Evolutionary conservation across 2,888 invertebrate genomes (phyloP).

Genomic region (Brenthis daphne): DNA sequence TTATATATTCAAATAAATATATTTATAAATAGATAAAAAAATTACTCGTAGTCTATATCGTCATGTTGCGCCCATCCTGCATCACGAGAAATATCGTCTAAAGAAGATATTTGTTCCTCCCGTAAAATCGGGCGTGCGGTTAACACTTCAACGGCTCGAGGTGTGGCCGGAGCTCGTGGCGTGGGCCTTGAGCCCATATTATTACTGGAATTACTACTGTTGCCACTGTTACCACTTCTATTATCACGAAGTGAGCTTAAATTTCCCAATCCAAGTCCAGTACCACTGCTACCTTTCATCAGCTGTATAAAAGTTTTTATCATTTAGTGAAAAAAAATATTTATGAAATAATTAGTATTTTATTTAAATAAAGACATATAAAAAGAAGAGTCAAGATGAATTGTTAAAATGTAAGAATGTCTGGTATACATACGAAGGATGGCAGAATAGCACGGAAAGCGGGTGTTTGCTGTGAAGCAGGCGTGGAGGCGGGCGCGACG

Average conservation of each 20-base stretch:
- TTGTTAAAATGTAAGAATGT: neutral
- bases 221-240: constrained; percentile 50
- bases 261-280: constrained; percentile 73
- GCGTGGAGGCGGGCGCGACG: constrained; percentile 77
- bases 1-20: neutral
- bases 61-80: constrained; percentile 96
- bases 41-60: constrained; percentile 95
- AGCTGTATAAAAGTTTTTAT: constrained; percentile 49
- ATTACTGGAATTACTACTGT: constrained; percentile 42
- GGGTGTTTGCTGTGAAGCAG: constrained; percentile 83
- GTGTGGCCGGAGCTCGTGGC: constrained; percentile 59
- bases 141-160: constrained; percentile 84
- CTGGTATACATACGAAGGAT: constrained; percentile 85
- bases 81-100: constrained; percentile 94
- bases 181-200: constrained; percentile 44
- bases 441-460: constrained; percentile 90
- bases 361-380: neutral
- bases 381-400: neutral
- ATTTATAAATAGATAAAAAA: constrained; percentile 5
- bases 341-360: neutral
- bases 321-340: constrained; percentile 14
- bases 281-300: constrained; percentile 78
- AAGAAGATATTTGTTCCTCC: constrained; percentile 94
- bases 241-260: constrained; percentile 66
- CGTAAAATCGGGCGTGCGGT: constrained; percentile 93